A percentile compares a stretch with the other conserved stretches of the same genome.
Conservation (phyloP, 2,888 invertebrate genomes). For the Caenorhabditis sp. region DNA sequence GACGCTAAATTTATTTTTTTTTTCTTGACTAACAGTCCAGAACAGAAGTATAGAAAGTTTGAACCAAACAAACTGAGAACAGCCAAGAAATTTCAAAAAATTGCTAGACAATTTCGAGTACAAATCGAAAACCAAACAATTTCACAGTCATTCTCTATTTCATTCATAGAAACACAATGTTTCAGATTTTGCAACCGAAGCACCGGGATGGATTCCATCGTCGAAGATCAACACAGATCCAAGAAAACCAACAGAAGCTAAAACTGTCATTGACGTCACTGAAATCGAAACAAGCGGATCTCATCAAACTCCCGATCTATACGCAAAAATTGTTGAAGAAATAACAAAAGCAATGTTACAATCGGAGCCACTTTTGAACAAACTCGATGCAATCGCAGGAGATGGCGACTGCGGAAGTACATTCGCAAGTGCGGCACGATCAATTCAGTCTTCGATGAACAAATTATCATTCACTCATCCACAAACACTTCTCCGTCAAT, state of each 20-base stretch:
- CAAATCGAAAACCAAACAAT: too few species aligned
- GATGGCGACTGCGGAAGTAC: conserved; percentile 81
- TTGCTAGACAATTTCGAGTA: conserved; percentile 14
- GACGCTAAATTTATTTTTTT: too few species aligned
- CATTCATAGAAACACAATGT: not conserved
- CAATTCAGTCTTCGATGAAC: conserved; percentile 9
- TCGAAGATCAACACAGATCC: not conserved
- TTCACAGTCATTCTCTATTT: too few species aligned
- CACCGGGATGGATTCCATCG: conserved; percentile 29
- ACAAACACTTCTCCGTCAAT: conserved; percentile 48
- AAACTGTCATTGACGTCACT: not conserved
- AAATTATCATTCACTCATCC: conserved; percentile 27
- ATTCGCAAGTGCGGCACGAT: conserved; percentile 38
- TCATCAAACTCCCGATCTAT: not conserved
- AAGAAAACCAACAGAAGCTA: not conserved
- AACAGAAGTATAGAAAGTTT: too few species aligned
- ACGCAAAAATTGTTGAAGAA: conserved; percentile 32
- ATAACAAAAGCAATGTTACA: conserved; percentile 75
- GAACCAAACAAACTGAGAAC: not conserved
- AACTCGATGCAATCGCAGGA: conserved; percentile 79
- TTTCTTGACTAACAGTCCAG: too few species aligned
- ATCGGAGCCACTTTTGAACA: conserved; percentile 76
- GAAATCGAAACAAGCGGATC: conserved; percentile 9
- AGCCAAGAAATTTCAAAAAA: conserved; percentile 6
- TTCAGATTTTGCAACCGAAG: conserved; percentile 6